phyloP scores from a whole-genome alignment of 2,797 vertebrate species.

The Champsocephalus esox region DNA sequence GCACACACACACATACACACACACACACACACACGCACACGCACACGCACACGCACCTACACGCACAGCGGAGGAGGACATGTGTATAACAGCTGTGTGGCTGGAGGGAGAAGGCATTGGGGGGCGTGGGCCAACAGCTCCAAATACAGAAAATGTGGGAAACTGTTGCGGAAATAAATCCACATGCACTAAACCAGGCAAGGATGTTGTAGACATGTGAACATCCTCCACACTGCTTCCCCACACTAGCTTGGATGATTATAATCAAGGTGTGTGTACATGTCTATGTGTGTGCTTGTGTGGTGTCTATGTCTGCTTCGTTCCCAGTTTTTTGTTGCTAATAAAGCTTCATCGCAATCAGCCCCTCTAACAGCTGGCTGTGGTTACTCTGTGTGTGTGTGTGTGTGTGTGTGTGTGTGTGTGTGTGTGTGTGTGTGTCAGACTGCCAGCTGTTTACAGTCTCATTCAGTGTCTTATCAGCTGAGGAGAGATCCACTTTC shows the following conservation, averaged over 20 bases:
- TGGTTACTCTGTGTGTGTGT: conserved; percentile 44
- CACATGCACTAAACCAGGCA: conserved; percentile 22
- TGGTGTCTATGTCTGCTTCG: conserved; percentile 48
- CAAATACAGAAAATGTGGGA: conserved; percentile 55
- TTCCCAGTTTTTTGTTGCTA: conserved; percentile 49
- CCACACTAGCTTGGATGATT: conserved; percentile 21
- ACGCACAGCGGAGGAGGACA: conserved; percentile 72
- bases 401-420: conserved; percentile 22
- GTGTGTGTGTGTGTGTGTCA: conserved; percentile 36
- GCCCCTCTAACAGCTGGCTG: conserved; percentile 68
- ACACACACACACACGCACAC: conserved; percentile 38
- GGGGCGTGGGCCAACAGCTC: conserved; percentile 22
- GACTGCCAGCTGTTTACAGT: conserved; percentile 59
- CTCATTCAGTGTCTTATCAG: conserved; percentile 70
- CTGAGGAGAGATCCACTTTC: conserved; percentile 51
- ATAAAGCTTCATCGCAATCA: conserved; percentile 57
- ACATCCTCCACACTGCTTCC: conserved; percentile 25
- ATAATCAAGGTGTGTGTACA: conserved; percentile 33
- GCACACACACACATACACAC: conserved; percentile 59
- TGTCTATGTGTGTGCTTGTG: conserved; percentile 25
- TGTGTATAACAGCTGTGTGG: conserved; percentile 79
- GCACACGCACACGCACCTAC: conserved; percentile 23
- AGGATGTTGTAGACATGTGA: neutral
- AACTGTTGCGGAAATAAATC: conserved; percentile 39
- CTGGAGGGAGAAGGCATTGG: conserved; percentile 46